phyloP scores from a whole-genome alignment of 2,797 vertebrate genomes.

The Leptoclinus maculatus region DNA sequence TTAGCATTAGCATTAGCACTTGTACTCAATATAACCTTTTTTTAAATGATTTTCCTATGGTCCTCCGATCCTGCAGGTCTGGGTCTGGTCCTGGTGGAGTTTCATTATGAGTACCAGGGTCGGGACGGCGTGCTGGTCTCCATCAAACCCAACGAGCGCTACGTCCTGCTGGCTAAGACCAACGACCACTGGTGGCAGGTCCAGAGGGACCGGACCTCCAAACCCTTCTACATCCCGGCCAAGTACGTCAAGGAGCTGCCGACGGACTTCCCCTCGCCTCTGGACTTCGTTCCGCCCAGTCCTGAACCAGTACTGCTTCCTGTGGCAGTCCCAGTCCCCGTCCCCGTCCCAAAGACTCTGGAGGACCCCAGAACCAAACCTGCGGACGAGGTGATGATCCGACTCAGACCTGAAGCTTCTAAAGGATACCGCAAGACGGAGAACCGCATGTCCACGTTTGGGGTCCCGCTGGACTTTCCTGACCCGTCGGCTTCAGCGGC shows the following conservation, averaged over 20 bases:
- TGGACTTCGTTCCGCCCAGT: constrained; percentile 68
- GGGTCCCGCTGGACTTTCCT: constrained; percentile 71
- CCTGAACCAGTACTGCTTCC: constrained; percentile 34
- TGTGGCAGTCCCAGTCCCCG: constrained; percentile 4
- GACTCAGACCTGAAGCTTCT: constrained; percentile 54
- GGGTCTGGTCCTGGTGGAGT: constrained; percentile 89
- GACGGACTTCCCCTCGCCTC: constrained; percentile 68
- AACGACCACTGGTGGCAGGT: constrained; percentile 99
- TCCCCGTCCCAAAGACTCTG: constrained; percentile 56
- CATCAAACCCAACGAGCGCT: constrained; percentile 95
- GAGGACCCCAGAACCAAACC: constrained; percentile 58
- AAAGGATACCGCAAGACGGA: constrained; percentile 70
- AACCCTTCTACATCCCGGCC: constrained; percentile 94
- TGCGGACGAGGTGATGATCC: constrained; percentile 78
- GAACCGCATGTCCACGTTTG: constrained; percentile 87
- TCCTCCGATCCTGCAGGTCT: constrained; percentile 50
- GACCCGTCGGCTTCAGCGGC: constrained; percentile 43
- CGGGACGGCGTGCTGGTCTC: constrained; percentile 89
- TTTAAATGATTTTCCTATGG: not conserved
- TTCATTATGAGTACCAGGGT: constrained; percentile 91
- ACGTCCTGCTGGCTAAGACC: constrained; percentile 93
- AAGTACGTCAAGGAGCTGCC: constrained; percentile 96
- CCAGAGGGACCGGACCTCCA: constrained; percentile 83
- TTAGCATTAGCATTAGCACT: not conserved
- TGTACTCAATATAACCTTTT: not conserved